phyloP scores from a whole-genome alignment of 2,797 vertebrate species.

The Psittacula derbiana region DNA sequence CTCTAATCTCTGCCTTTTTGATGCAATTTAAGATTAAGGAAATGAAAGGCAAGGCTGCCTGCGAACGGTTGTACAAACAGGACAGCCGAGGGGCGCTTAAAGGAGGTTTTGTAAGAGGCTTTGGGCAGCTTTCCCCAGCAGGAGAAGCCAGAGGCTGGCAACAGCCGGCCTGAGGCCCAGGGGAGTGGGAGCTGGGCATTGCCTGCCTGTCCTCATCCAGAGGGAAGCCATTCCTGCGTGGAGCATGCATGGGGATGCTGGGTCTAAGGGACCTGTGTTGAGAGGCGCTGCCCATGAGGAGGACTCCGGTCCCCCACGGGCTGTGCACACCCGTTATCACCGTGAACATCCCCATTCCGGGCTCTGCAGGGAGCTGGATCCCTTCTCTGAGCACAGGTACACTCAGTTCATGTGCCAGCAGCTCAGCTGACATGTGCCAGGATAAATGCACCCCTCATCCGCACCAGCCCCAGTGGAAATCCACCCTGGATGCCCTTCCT shows the following conservation, averaged over 20 bases:
- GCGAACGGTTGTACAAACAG: conserved; percentile 70
- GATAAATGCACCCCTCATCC: neutral
- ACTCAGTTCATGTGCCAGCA: neutral
- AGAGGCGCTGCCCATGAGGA: accelerated
- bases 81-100: conserved; percentile 60
- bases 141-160: neutral
- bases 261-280: accelerated
- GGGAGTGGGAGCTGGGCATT: accelerated
- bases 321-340: neutral
- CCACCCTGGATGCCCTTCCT: neutral
- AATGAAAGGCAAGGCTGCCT: conserved; percentile 77
- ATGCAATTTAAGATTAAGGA: conserved; percentile 83
- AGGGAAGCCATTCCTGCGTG: accelerated
- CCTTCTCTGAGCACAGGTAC: neutral
- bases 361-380: accelerated
- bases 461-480: accelerated
- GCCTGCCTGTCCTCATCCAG: accelerated
- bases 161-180: neutral
- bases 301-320: accelerated
- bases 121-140: conserved; percentile 10
- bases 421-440: accelerated
- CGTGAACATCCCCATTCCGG: neutral
- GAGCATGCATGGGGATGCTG: accelerated
- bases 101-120: conserved; percentile 66
- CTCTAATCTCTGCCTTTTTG: conserved; percentile 81